These are phyloP conservation scores for Thymelicus acteon DNA, from an alignment of 2,888 invertebrate genomes.

Conservation along the genomic window DNA sequence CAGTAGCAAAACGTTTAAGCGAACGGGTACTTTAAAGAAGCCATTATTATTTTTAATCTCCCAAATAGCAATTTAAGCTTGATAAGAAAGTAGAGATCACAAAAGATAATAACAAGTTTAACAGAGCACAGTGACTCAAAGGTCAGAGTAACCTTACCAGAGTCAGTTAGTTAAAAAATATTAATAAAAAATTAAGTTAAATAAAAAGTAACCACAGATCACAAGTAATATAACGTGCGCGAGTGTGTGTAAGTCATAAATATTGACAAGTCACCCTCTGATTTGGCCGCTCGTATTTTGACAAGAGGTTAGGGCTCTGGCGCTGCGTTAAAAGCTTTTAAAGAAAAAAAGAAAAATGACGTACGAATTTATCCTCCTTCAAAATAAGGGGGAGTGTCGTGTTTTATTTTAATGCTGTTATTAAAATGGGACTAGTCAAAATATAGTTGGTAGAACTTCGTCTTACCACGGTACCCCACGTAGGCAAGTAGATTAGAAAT, in stretches of 20 bases:
- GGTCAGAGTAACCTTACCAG: no score
- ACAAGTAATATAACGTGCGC: neutral
- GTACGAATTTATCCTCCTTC: constrained; percentile 33
- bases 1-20: no score
- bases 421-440: constrained; percentile 20
- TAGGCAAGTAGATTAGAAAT: no score
- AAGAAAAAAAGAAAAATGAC: constrained; percentile 37
- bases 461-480: no score
- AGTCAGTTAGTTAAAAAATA: no score
- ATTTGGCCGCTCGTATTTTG: constrained; percentile 69
- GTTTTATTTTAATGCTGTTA: constrained; percentile 27
- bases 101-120: no score
- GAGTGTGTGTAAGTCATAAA: constrained; percentile 22
- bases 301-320: constrained; percentile 58
- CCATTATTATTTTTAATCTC: no score
- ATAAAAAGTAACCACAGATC: neutral
- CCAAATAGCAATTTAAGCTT: no score
- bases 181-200: no score
- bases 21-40: no score
- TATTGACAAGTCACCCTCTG: constrained; percentile 54
- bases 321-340: constrained; percentile 63
- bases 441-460: neutral
- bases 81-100: no score
- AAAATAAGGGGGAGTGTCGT: constrained; percentile 29
- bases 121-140: no score